Percentiles rank a stretch among this genome's conserved stretches.
Evolutionary conservation across 2,113 vertebrate species (phyloP).

Genomic region (Oreamnos americanus): DNA sequence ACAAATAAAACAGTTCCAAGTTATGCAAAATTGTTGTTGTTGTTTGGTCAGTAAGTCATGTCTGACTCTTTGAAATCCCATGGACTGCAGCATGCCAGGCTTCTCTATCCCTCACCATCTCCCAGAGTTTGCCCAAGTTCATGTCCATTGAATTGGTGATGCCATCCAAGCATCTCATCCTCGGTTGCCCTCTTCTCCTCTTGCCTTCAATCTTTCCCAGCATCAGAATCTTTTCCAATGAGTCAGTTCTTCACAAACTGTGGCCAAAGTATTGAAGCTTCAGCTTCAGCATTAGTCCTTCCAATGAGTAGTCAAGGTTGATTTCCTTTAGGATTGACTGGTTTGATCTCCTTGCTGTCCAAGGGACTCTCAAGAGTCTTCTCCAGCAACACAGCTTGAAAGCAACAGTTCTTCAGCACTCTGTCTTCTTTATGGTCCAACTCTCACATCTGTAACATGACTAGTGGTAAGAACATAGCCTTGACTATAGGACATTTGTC

Average conservation of each 20-base stretch:
- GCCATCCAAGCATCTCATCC: not conserved
- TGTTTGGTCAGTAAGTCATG: not conserved
- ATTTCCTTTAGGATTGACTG: not conserved
- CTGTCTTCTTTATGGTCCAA: not conserved
- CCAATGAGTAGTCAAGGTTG: not conserved
- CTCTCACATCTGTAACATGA: not conserved
- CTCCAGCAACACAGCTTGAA: not conserved
- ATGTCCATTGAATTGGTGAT: not conserved
- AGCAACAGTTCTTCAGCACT: not conserved
- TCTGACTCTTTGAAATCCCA: not conserved
- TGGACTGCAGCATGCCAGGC: not conserved
- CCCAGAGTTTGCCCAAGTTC: not conserved
- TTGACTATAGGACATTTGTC: not conserved
- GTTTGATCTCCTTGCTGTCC: not conserved
- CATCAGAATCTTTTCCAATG: not conserved
- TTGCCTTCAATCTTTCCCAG: not conserved
- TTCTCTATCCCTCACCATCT: not conserved
- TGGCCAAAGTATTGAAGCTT: not conserved
- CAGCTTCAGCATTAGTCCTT: not conserved
- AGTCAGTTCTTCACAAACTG: not conserved
- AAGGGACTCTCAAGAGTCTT: not conserved
- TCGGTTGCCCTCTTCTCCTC: not conserved
- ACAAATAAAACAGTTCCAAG: not conserved
- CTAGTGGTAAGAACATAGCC: not conserved
- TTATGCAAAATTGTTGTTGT: not conserved